Percentiles rank a stretch among this genome's conserved stretches.
Conservation (phyloP, 2,888 invertebrate genomes). For the Pomacea canaliculata region DNA sequence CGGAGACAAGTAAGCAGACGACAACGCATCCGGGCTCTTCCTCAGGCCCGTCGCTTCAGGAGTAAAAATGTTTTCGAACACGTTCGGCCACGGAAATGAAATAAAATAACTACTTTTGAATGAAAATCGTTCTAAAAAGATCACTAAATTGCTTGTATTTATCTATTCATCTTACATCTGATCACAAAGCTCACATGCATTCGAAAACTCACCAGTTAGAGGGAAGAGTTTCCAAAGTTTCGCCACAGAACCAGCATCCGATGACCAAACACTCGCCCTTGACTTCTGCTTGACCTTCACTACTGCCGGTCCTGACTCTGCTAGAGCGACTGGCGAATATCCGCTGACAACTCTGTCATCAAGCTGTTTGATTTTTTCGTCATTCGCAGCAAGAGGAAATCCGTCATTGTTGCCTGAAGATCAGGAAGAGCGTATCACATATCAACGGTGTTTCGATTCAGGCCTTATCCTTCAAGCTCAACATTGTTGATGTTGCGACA, state of each 20-base stretch:
- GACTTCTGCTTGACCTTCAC: slow-evolving; percentile 24
- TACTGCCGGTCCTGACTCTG: slow-evolving; percentile 22
- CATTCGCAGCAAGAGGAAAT: slow-evolving; percentile 54
- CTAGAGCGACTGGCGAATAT: slow-evolving; percentile 15
- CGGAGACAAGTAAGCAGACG: too few relatives aligned
- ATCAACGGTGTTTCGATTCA: too few relatives aligned
- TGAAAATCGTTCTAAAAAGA: too few relatives aligned
- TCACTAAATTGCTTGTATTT: neutral
- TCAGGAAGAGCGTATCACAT: too few relatives aligned
- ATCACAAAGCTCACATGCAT: neutral
- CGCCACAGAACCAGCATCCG: slow-evolving; percentile 21
- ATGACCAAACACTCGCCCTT: slow-evolving; percentile 27
- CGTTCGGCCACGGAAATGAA: too few relatives aligned
- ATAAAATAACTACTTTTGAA: too few relatives aligned
- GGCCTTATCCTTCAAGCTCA: too few relatives aligned
- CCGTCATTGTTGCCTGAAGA: slow-evolving; percentile 52
- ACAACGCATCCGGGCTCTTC: too few relatives aligned
- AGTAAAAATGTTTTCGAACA: too few relatives aligned
- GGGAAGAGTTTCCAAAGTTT: slow-evolving; percentile 23
- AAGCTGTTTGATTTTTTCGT: slow-evolving; percentile 49
- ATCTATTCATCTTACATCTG: too few relatives aligned
- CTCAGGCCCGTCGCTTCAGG: too few relatives aligned
- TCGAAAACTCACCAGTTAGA: slow-evolving; percentile 16
- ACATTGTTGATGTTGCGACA: too few relatives aligned
- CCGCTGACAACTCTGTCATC: slow-evolving; percentile 46